Percentiles rank a stretch among this genome's conserved stretches.
phyloP scores from a whole-genome alignment of 2,888 invertebrate species.

The Cordilura impudica region DNA sequence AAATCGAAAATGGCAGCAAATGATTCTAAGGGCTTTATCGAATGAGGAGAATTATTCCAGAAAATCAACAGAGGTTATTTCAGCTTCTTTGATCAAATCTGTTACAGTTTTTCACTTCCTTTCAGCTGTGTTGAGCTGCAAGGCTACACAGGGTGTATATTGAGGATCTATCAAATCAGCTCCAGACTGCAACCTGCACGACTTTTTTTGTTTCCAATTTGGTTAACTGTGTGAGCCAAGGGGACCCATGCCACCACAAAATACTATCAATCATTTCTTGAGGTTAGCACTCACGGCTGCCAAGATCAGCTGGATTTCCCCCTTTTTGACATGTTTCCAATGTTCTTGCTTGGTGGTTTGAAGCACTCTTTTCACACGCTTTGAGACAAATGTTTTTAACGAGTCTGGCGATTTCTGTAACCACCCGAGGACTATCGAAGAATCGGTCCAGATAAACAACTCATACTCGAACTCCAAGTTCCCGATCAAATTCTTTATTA shows the following conservation, averaged over 20 bases:
- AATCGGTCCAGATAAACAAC: background rate
- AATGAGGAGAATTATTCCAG: conserved; percentile 4
- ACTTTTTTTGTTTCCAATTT: too few relatives aligned
- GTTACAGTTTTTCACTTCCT: background rate
- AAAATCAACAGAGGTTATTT: background rate
- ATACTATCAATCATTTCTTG: background rate
- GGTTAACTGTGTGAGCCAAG: background rate
- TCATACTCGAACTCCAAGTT: too few relatives aligned
- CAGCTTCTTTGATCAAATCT: background rate
- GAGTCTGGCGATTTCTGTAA: too few relatives aligned
- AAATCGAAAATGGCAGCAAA: background rate
- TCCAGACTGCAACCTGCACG: too few relatives aligned
- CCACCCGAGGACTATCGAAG: too few relatives aligned
- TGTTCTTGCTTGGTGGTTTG: background rate
- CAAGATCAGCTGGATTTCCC: conserved; percentile 7
- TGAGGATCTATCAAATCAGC: too few relatives aligned
- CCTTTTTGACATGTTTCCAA: background rate
- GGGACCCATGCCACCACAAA: conserved; percentile 3
- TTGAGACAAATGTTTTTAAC: background rate
- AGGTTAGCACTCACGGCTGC: background rate
- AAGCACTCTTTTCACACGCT: background rate
- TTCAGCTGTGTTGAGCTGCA: background rate
- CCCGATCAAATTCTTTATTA: too few relatives aligned
- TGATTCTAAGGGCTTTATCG: background rate
- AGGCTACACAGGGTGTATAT: background rate